Conservation (phyloP, 2,113 vertebrate species). For the Mobula birostris region DNA sequence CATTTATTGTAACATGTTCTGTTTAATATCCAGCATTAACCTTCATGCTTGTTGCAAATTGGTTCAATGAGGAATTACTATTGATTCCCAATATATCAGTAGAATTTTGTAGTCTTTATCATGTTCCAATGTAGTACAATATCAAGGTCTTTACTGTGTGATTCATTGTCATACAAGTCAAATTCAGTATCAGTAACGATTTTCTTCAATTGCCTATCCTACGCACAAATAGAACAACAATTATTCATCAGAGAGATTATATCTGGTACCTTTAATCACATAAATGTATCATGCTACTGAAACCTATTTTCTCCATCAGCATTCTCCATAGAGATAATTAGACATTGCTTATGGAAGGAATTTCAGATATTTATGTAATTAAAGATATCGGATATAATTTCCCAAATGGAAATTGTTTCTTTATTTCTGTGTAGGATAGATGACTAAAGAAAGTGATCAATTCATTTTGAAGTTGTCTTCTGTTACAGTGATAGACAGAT, state of each 20-base stretch:
- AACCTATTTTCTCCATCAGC: too few species aligned
- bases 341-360: too few species aligned
- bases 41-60: background rate
- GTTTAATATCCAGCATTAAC: conserved; percentile 22
- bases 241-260: too few species aligned
- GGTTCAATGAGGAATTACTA: conserved; percentile 9
- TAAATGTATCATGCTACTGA: too few species aligned
- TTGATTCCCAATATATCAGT: conserved; percentile 12
- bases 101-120: background rate
- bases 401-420: background rate
- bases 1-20: background rate
- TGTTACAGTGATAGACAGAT: background rate
- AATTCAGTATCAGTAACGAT: too few species aligned
- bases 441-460: too few species aligned
- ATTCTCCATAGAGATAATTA: too few species aligned
- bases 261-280: too few species aligned
- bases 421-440: background rate
- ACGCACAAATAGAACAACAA: too few species aligned
- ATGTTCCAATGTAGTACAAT: background rate
- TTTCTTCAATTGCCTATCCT: too few species aligned
- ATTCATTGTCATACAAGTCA: background rate
- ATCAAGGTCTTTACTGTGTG: background rate
- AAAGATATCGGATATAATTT: background rate
- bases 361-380: background rate
- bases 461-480: background rate